Evolutionary conservation across 2,113 vertebrate genomes (phyloP).

Genomic region (Bufo bufo): DNA sequence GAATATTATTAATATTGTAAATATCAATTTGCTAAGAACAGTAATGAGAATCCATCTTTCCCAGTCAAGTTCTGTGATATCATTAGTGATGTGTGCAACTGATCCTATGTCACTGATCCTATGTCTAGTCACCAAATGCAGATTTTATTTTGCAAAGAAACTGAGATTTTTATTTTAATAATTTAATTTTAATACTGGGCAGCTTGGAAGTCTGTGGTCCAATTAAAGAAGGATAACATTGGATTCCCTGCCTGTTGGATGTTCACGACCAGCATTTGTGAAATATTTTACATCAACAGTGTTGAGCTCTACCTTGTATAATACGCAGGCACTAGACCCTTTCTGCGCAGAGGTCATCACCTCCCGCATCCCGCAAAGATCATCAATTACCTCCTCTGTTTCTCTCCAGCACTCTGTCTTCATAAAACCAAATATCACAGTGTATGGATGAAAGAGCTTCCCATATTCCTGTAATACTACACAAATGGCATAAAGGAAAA

Average conservation of each 20-base stretch:
- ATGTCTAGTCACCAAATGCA: background rate
- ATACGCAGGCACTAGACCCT: background rate
- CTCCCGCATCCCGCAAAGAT: background rate
- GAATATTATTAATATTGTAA: no score
- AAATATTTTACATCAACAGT: background rate
- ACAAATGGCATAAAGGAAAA: conserved; percentile 57
- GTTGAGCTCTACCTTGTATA: background rate
- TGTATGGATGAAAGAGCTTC: conserved; percentile 13
- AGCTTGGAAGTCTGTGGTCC: background rate
- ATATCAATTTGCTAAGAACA: background rate
- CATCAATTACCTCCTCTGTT: background rate
- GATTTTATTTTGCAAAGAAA: background rate
- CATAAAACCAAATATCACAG: conserved; percentile 36
- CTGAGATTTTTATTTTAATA: background rate
- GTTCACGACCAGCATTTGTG: background rate
- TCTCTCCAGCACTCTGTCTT: background rate
- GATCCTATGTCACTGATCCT: no score
- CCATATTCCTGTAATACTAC: conserved; percentile 53
- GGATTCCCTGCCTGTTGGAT: background rate
- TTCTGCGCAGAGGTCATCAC: background rate
- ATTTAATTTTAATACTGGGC: background rate
- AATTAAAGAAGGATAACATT: background rate
- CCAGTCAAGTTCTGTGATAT: no score
- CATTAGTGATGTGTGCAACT: no score
- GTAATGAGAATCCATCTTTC: background rate